A percentile compares a stretch with the other conserved stretches of the same genome.
Evolutionary conservation across 2,797 vertebrate species (phyloP).

Genomic region (Syndactyla subalaris): DNA sequence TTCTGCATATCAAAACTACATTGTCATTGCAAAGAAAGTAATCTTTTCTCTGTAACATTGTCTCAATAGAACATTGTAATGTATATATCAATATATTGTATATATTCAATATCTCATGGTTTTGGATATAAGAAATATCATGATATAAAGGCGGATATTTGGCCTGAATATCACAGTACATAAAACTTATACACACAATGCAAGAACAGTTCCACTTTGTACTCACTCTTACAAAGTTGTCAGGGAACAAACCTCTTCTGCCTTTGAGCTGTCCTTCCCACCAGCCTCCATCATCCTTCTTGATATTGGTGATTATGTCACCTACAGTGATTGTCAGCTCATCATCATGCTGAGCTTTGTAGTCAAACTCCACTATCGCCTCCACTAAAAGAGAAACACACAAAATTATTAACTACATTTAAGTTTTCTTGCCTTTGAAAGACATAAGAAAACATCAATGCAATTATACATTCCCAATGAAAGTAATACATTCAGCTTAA

Average conservation of each 20-base stretch:
- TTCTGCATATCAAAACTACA: not conserved
- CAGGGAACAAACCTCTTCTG: constrained; percentile 96
- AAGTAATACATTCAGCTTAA: not conserved
- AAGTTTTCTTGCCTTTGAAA: not conserved
- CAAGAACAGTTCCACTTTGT: constrained; percentile 78
- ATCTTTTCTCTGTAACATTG: not conserved
- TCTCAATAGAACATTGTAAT: not conserved
- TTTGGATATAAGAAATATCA: not conserved
- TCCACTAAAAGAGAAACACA: constrained; percentile 84
- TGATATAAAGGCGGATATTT: not conserved
- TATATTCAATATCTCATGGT: not conserved
- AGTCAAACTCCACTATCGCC: constrained; percentile 98
- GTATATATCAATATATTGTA: not conserved
- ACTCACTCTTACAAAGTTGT: constrained; percentile 99
- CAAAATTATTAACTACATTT: not conserved
- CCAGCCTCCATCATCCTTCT: constrained; percentile 96
- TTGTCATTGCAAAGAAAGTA: not conserved
- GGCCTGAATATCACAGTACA: not conserved
- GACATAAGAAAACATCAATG: not conserved
- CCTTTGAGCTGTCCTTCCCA: constrained; percentile 98
- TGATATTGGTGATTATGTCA: constrained; percentile 96
- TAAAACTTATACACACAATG: constrained; percentile 48
- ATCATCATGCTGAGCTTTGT: constrained; percentile 98
- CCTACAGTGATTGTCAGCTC: constrained; percentile 97
- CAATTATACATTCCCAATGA: not conserved